Evolutionary conservation across 1,140 invertebrate genomes (phyloP).

Genomic region (Tachypleus tridentatus): DNA sequence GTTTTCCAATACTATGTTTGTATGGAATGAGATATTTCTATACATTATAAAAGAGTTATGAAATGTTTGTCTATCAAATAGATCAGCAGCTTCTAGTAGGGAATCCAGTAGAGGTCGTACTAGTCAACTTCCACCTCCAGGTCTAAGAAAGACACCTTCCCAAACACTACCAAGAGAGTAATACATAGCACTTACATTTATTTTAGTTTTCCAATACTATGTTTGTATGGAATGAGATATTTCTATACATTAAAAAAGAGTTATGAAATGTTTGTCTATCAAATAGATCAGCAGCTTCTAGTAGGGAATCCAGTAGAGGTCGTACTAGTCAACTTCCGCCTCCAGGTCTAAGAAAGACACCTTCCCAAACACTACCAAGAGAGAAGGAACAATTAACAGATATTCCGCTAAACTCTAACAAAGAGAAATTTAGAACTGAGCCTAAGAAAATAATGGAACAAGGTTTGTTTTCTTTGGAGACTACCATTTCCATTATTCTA

Average conservation of each 20-base stretch:
- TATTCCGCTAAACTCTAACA: too few species aligned
- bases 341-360: neutral
- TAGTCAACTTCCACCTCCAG: neutral
- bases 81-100: constrained; percentile 27
- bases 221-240: too few species aligned
- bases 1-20: too few species aligned
- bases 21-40: neutral
- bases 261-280: constrained; percentile 18
- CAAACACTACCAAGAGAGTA: neutral
- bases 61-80: constrained; percentile 13
- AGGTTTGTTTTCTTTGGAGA: too few species aligned
- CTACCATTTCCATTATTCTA: too few species aligned
- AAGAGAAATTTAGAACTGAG: too few species aligned
- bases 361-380: neutral
- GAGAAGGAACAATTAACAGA: neutral
- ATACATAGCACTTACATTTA: too few species aligned
- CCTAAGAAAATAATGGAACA: too few species aligned
- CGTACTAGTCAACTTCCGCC: constrained; percentile 9
- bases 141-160: neutral
- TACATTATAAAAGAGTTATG: constrained; percentile 31
- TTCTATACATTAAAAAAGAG: constrained; percentile 28
- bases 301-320: constrained; percentile 23
- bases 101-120: constrained; percentile 23
- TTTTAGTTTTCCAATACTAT: too few species aligned
- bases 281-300: constrained; percentile 28